Conservation (phyloP, 2,113 vertebrate genomes). For the Peromyscus polionotus region DNA sequence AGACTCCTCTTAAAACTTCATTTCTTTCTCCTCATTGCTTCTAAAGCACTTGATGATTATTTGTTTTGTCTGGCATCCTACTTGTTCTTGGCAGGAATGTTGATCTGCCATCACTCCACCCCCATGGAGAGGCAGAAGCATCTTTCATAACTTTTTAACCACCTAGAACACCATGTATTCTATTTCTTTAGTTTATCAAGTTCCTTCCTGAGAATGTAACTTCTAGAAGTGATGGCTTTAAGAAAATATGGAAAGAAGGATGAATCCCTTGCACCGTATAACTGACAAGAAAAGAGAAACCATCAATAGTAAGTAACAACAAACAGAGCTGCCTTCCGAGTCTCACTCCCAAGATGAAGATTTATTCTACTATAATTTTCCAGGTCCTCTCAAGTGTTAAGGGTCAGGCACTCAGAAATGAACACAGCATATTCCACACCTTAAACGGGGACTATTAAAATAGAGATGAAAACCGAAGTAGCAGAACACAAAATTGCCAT, state of each 20-base stretch:
- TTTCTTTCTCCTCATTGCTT: not conserved
- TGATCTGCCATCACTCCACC: not conserved
- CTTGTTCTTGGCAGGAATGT: not conserved
- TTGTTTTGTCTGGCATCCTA: not conserved
- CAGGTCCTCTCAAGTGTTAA: not conserved
- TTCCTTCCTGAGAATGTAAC: not conserved
- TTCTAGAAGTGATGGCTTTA: not conserved
- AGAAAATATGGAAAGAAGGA: not conserved
- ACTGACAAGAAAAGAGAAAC: not conserved
- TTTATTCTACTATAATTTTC: not conserved
- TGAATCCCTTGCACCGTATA: not conserved
- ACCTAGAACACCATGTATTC: not conserved
- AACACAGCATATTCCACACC: not conserved
- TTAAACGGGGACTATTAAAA: not conserved
- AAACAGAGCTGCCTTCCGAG: not conserved
- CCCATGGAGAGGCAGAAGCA: not conserved
- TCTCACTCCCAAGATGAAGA: not conserved
- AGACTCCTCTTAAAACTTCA: not conserved
- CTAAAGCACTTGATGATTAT: not conserved
- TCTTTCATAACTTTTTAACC: not conserved
- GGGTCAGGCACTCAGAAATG: not conserved
- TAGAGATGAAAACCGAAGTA: not conserved
- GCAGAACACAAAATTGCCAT: not conserved
- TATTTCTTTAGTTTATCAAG: not conserved
- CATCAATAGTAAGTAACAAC: slow-evolving; percentile 4